Evolutionary conservation across 2,888 invertebrate genomes (phyloP), one percentile per base, ranked within the genome.

Genomic region (Andrena marginata): DNA sequence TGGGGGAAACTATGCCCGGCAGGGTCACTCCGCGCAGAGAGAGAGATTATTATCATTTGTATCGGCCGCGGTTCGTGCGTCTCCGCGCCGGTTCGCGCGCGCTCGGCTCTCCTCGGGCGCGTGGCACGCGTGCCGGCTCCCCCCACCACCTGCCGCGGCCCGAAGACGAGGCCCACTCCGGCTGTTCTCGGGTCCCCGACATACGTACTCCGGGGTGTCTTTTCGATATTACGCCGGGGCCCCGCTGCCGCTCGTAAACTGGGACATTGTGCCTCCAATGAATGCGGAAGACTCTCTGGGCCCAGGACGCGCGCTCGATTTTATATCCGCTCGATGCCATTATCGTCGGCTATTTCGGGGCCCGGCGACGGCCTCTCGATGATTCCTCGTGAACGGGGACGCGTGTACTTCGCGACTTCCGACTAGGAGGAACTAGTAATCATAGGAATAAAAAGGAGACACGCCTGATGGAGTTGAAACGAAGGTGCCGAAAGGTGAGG

Each of bases 21-120:
- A 82, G 88, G 87, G 90, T 88, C 84, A 87, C 87, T 86, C 73
- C 54, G 69, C 85, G 42, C 31, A 33, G 33, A 62, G 67, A 62
- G 67, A 87, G 86, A 92, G 91, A 91, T 92, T 90, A 92, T 92
- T 90, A 90, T 92, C 91, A 87, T 90, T 90, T 87, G 89, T 85
- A 77, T 85, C 83, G 80, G 79, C 23, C 56, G 31, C 77, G 23
- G 73, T 72, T 87, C 89, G 84, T 76, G 56, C 10, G 33, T 5
- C 8, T 56, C 35, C 35, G 35, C 35, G 35, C 10, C 10, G 0
- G 35, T 35, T 26, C 83, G 84, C 20, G 26, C 5, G 26, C 35
- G 54, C 80, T 92, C 92, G 90, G 90, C 23, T n/a, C 29, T 42
- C 77, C 85, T 89, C 91, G 91, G 86, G 84, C 92, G 91, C 92